Conservation (phyloP, 2,888 invertebrate genomes). For the Lucinisca nassula region DNA sequence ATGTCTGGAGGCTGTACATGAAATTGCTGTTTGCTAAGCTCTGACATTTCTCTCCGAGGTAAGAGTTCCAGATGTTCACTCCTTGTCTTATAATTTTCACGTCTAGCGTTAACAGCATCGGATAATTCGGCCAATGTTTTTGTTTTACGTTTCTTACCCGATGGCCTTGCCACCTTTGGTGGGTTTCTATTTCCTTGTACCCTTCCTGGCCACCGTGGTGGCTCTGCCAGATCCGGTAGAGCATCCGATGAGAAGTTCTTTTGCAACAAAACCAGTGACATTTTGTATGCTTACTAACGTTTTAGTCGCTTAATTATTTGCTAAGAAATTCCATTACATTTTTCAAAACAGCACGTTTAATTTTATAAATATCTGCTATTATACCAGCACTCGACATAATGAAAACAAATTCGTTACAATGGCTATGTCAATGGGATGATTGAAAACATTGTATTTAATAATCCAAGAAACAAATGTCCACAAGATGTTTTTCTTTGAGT, state of each 20-base stretch:
- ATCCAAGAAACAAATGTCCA: no score
- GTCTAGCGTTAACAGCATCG: constrained; percentile 1
- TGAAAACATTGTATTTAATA: no score
- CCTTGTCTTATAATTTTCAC: background rate
- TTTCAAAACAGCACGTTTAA: no score
- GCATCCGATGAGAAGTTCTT: background rate
- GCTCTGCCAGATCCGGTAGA: background rate
- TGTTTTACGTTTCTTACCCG: background rate
- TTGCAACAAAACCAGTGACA: background rate
- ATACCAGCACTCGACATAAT: background rate
- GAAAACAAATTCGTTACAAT: background rate
- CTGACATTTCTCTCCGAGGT: background rate
- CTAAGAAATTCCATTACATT: no score
- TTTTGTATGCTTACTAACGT: background rate
- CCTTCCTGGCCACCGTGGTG: constrained; percentile 14
- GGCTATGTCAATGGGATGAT: background rate
- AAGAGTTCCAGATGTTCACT: background rate
- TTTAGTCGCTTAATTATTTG: background rate
- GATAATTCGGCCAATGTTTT: constrained; percentile 37
- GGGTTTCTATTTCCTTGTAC: background rate
- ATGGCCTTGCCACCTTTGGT: background rate
- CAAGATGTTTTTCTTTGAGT: no score
- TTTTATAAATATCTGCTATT: no score
- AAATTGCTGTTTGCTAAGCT: background rate
- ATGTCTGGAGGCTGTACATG: constrained; percentile 26